Conservation (phyloP, 2,113 vertebrate genomes). For the Passerina amoena region DNA sequence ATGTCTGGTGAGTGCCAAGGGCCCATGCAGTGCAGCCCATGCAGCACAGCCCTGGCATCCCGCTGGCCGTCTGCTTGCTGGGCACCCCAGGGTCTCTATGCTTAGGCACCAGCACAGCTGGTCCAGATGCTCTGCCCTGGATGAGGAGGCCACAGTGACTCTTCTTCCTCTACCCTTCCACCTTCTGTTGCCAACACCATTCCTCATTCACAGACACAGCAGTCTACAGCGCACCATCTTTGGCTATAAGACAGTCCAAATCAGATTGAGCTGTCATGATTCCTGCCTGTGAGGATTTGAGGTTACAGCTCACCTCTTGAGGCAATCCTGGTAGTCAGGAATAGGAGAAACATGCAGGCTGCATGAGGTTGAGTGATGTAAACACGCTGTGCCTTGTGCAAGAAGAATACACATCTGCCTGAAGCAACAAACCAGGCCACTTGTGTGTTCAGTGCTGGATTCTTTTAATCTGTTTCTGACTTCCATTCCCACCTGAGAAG, state of each 20-base stretch:
- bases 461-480: not conserved
- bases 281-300: not conserved
- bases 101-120: not conserved
- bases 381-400: fast-evolving
- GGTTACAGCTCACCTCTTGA: not conserved
- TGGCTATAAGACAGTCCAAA: not conserved
- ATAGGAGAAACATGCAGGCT: not conserved
- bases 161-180: not conserved
- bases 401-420: not conserved
- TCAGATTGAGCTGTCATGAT: not conserved
- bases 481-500: not conserved
- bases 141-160: not conserved
- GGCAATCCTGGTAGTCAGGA: not conserved
- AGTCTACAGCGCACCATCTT: not conserved
- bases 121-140: not conserved
- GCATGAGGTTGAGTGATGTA: not conserved
- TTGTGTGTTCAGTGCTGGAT: not conserved
- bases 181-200: not conserved
- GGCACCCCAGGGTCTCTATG: fast-evolving
- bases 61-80: not conserved
- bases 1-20: fast-evolving
- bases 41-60: not conserved
- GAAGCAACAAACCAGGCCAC: not conserved
- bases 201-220: not conserved
- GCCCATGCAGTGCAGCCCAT: fast-evolving